Percentiles rank a stretch among this genome's conserved stretches.
Conservation (phyloP, 2,797 vertebrate species). For the Lepidocolaptes lacrymiger region DNA sequence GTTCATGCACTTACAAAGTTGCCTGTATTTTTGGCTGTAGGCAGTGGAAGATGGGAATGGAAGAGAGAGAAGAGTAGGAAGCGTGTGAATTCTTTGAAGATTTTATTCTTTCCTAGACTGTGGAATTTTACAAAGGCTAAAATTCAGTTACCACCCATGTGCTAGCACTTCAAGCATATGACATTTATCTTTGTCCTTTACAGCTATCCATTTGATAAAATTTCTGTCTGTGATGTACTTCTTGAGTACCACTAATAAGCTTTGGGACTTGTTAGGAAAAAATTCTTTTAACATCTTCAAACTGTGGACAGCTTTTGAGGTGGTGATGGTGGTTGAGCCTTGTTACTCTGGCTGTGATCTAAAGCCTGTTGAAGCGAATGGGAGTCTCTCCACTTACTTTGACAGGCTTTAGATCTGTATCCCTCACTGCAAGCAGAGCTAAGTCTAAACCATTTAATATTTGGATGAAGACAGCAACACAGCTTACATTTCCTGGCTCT, state of each 20-base stretch:
- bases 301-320: not conserved
- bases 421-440: not conserved
- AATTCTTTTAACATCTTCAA: not conserved
- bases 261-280: not conserved
- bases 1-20: not conserved
- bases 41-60: not conserved
- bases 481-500: slow-evolving; percentile 24
- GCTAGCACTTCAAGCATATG: not conserved
- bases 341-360: not conserved
- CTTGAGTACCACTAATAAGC: not conserved
- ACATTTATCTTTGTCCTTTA: not conserved
- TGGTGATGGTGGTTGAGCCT: not conserved
- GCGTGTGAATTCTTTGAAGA: not conserved
- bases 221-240: not conserved
- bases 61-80: not conserved
- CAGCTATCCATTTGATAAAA: not conserved
- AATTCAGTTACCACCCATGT: not conserved
- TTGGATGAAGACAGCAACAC: slow-evolving; percentile 33
- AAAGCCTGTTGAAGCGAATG: not conserved
- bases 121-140: not conserved
- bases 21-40: not conserved
- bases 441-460: not conserved
- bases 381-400: not conserved
- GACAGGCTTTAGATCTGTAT: not conserved
- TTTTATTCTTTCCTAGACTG: not conserved